Base-by-base conservation (phyloP, 2,113 vertebrate genomes). In the Misgurnus anguillicaudatus region DNA sequence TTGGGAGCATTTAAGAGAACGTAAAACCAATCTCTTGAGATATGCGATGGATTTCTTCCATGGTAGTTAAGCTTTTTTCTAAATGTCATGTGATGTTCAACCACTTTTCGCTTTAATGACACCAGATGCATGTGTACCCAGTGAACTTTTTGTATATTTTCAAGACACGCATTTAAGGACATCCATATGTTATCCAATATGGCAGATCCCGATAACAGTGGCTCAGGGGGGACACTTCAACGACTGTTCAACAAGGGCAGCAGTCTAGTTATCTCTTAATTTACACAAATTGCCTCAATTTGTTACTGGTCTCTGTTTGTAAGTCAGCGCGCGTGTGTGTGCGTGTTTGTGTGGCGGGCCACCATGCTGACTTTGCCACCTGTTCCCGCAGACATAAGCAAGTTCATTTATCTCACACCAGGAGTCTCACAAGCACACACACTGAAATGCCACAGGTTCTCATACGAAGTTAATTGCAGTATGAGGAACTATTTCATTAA, bases 351-450 rank as follows among this genome's bases (percentile, higher is more conserved):
- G 45, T 69, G 51, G 17, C 3, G 10, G 82, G 84, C 87, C 87
- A 88, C 90, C 90, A 91, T 82, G 89, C 91, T 89, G 91, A 89
- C 90, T 92, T 83, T 84, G 86, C 91, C 92, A 94, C 92, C 92
- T 94, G 92, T 89, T 93, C 90, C 79, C 90, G 89, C 89, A 89
- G 89, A 90, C 87, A 90, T 89, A 90, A 91, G 87, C 86, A 84
- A 81, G 88, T 85, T 90, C 88, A 92, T 93, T 90, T 91, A 90
- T 92, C 91, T 91, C 90, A 88, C 91, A 87, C 85, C 90, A 89
- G 89, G 91, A 85, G 82, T 85, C 80, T 24, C 69, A 53, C 58
- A 17, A 71, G 47, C 41, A 14, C 24, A 42, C 70, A 39, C 14
- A 48, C 65, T 45, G 16, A 68, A 79, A 68, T 62, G 42, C 53